Evolutionary conservation across 2,888 invertebrate species (phyloP).

Genomic region (Macropis europaea): DNA sequence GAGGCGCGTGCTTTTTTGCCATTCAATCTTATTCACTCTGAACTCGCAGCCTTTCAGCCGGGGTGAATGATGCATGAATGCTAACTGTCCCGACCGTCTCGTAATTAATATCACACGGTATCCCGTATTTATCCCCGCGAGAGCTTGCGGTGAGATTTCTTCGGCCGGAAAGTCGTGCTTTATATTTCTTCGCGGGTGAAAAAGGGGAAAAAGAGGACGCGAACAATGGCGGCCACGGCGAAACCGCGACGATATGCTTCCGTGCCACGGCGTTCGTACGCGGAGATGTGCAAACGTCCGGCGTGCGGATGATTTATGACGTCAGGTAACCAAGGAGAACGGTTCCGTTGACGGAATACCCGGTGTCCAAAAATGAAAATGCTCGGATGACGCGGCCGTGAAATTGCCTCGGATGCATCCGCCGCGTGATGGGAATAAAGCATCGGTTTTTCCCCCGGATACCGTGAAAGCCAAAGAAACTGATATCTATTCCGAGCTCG

Average conservation of each 20-base stretch:
- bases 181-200: conserved; percentile 8
- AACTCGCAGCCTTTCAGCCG: neutral
- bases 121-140: neutral
- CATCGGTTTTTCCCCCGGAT: neutral
- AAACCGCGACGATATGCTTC: conserved; percentile 20
- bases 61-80: conserved; percentile 1
- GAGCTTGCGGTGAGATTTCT: too few relatives aligned
- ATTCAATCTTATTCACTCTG: too few relatives aligned
- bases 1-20: too few relatives aligned
- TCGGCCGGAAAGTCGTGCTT: conserved; percentile 11
- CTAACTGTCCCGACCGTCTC: neutral
- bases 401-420: conserved; percentile 65
- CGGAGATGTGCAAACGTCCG: conserved; percentile 57
- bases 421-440: conserved; percentile 62
- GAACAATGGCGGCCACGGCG: conserved; percentile 16
- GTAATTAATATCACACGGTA: conserved; percentile 1
- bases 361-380: conserved; percentile 56
- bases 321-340: conserved; percentile 35
- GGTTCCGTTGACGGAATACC: conserved; percentile 42
- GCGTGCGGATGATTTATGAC: conserved; percentile 53
- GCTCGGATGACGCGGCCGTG: conserved; percentile 52
- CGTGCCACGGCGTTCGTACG: conserved; percentile 5
- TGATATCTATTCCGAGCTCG: conserved; percentile 4
- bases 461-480: neutral
- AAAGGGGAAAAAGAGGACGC: conserved; percentile 10